phyloP scores from a whole-genome alignment of 64 coral and sea anemone genomes.

The Actinia equina region DNA sequence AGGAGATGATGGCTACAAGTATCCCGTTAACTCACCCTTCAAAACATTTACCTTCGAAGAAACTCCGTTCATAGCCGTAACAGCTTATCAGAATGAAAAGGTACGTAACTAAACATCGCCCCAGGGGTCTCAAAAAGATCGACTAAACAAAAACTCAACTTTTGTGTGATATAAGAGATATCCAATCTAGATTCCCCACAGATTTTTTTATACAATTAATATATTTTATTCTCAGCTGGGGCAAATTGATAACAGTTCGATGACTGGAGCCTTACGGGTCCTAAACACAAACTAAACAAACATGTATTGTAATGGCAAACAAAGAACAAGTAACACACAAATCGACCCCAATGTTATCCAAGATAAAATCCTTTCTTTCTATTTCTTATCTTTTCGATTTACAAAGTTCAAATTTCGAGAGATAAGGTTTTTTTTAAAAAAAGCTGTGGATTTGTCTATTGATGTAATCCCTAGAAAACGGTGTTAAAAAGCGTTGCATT shows the following conservation, averaged over 20 bases:
- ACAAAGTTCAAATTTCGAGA: background rate
- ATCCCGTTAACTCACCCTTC: conserved; percentile 67
- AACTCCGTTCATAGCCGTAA: conserved; percentile 87
- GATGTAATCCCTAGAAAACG: background rate
- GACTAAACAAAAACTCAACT: background rate
- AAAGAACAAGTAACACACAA: background rate
- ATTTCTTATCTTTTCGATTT: background rate
- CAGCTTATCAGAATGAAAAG: conserved; percentile 99
- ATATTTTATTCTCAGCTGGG: background rate
- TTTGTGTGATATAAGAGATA: background rate
- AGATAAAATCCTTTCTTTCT: background rate
- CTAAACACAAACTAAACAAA: background rate
- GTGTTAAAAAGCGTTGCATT: background rate
- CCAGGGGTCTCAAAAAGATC: background rate
- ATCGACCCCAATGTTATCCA: background rate
- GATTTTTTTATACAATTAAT: background rate
- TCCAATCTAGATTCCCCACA: background rate
- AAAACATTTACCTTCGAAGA: conserved; percentile 91
- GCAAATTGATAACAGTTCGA: background rate
- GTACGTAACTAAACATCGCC: conserved; percentile 32
- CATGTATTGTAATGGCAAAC: background rate
- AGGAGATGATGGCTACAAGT: conserved; percentile 80
- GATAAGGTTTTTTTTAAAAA: background rate
- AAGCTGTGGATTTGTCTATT: background rate
- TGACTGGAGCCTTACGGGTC: background rate